Evolutionary conservation across 2,113 vertebrate species (phyloP).

Genomic region (Serinus canaria): DNA sequence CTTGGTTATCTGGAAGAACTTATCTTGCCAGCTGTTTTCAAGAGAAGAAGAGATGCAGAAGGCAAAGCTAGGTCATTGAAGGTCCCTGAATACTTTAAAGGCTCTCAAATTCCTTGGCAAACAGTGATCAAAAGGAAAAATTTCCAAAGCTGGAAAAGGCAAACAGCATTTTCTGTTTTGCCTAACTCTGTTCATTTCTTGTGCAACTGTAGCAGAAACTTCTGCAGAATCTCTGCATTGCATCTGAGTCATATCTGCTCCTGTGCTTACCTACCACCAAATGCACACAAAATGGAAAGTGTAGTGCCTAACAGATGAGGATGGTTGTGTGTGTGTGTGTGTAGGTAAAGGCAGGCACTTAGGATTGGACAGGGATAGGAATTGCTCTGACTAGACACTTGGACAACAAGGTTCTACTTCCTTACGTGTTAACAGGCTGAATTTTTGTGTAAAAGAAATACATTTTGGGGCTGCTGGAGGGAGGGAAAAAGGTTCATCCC

Average conservation of each 20-base stretch:
- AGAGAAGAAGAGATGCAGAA: neutral
- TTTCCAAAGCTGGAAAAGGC: neutral
- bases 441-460: neutral
- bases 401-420: neutral
- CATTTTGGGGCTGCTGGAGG: neutral
- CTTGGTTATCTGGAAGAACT: neutral
- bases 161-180: neutral
- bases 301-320: neutral
- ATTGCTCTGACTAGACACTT: neutral
- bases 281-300: neutral
- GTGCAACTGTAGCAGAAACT: neutral
- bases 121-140: conserved; percentile 4
- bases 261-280: neutral
- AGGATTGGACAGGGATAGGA: neutral
- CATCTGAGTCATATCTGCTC: neutral
- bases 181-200: neutral
- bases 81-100: neutral
- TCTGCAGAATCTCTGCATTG: neutral
- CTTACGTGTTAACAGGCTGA: neutral
- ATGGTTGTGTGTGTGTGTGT: neutral
- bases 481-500: neutral
- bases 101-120: neutral
- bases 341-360: neutral
- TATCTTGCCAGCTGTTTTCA: conserved; percentile 4
- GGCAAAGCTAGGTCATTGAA: neutral